Conservation (phyloP, 2,113 vertebrate species). For the Polypterus senegalus region DNA sequence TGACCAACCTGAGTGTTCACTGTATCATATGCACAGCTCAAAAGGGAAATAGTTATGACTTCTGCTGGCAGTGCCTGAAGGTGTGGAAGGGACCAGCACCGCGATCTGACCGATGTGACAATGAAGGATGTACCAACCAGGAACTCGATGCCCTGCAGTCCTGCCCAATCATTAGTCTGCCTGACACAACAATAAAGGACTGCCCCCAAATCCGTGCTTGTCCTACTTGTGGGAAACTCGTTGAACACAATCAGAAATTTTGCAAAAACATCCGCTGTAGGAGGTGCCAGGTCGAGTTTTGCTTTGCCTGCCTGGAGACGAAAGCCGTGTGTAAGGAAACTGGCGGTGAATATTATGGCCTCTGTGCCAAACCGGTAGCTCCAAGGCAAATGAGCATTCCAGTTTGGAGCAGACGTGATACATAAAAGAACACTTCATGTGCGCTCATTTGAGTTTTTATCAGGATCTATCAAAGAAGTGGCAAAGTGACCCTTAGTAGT, state of each 20-base stretch:
- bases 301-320: constrained; percentile 15
- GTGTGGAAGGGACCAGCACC: constrained; percentile 4
- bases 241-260: constrained; percentile 11
- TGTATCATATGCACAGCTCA: background rate
- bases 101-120: constrained; percentile 4
- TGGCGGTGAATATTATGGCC: background rate
- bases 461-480: too few relatives aligned
- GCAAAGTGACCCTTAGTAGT: too few relatives aligned
- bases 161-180: constrained; percentile 6
- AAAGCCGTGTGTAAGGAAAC: background rate
- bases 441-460: too few relatives aligned
- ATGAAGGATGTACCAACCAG: constrained; percentile 5
- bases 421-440: too few relatives aligned
- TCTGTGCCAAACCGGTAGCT: constrained; percentile 3
- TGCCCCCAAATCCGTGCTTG: constrained; percentile 16
- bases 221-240: constrained; percentile 13
- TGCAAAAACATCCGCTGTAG: constrained; percentile 6
- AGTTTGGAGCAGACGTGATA: background rate
- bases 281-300: constrained; percentile 12
- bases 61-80: constrained; percentile 19
- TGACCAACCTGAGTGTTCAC: background rate
- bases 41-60: background rate
- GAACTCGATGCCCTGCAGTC: constrained; percentile 4
- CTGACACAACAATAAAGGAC: background rate
- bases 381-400: constrained; percentile 11